Base-by-base conservation (phyloP, 2,888 invertebrate genomes). In the Cantharis rustica region DNA sequence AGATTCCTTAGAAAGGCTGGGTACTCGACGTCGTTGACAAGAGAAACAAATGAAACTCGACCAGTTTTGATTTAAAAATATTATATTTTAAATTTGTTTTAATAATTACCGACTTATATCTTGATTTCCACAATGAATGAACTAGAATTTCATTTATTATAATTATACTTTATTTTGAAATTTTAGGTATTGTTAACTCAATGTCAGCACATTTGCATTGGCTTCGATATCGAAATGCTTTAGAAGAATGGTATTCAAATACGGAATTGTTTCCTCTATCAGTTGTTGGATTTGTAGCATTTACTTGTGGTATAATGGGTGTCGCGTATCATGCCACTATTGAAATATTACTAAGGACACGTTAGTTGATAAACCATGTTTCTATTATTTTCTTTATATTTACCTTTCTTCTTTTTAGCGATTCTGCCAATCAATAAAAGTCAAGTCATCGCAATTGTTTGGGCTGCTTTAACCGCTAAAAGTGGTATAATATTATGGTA, bases 381-480 rank as follows among this genome's bases (percentile, higher is more conserved):
- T 20, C 61, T 5, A 61, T 15, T 71, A 3, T 23, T 61, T 20
- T 61, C 13, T 69, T 17, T 71, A 70, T 23, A 23, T 61, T 31
- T 69, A 71, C n/a, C 1, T 72, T 47, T 73, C 63, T 75, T 72
- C 66, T 80, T 79, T 88, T 15, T 86, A 91, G 91, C 88, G 80
- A 84, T 90, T 26, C 78, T 88, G 80, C 90, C 90, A 16, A 87
- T 90, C 72, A 83, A 86, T 75, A 84, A 88, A 2, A 91, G 90
- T 80, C 87, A 89, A 73, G 84, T 90, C 16, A 89, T 91, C 78
- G 86, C 89, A 2, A 82, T 90, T 61, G 88, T 91, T 16, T 91
- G 90, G 90, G 88, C 90, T 0, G 89, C 90, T 81, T 89, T 91
- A 88, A 89, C 90, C 87, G 87, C 89, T 84, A 91, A 91, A 81